Evolutionary conservation across 2,888 invertebrate species (phyloP).

Genomic region (Drosophila aldrichi): DNA sequence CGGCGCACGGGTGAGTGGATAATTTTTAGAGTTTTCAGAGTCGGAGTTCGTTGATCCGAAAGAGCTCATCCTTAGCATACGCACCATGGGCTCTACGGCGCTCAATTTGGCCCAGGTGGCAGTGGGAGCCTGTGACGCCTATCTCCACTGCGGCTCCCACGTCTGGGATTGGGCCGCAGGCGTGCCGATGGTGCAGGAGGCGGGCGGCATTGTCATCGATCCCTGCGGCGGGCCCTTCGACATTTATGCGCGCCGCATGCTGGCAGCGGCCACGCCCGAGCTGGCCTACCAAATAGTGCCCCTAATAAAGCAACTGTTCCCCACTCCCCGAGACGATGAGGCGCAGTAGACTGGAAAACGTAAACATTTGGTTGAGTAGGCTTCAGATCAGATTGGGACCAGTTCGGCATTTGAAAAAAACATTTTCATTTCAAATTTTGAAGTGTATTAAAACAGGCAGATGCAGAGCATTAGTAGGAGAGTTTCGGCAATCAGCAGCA

Average conservation of each 20-base stretch:
- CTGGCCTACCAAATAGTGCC: slow-evolving; percentile 86
- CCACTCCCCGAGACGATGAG: slow-evolving; percentile 24
- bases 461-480: slow-evolving; percentile 34
- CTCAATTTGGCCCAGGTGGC: slow-evolving; percentile 97
- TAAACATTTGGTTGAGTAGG: background rate
- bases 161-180: slow-evolving; percentile 97
- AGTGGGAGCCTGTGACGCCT: slow-evolving; percentile 93
- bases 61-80: slow-evolving; percentile 87
- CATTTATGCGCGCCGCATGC: slow-evolving; percentile 91
- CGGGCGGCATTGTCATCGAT: slow-evolving; percentile 96
- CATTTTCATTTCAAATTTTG: slow-evolving; percentile 10
- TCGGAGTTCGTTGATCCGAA: background rate
- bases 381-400: background rate
- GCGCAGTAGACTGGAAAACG: background rate
- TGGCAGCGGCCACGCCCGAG: slow-evolving; percentile 90
- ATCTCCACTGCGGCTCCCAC: slow-evolving; percentile 95
- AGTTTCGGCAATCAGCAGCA: background rate
- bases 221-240: slow-evolving; percentile 93
- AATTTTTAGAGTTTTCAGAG: too few relatives aligned
- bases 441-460: background rate
- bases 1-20: slow-evolving; percentile 37
- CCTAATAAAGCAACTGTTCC: slow-evolving; percentile 21
- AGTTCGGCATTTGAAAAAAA: background rate
- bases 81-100: slow-evolving; percentile 96
- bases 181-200: slow-evolving; percentile 94